Base-by-base conservation (phyloP, 2,113 vertebrate genomes). In the Microtus oregoni region DNA sequence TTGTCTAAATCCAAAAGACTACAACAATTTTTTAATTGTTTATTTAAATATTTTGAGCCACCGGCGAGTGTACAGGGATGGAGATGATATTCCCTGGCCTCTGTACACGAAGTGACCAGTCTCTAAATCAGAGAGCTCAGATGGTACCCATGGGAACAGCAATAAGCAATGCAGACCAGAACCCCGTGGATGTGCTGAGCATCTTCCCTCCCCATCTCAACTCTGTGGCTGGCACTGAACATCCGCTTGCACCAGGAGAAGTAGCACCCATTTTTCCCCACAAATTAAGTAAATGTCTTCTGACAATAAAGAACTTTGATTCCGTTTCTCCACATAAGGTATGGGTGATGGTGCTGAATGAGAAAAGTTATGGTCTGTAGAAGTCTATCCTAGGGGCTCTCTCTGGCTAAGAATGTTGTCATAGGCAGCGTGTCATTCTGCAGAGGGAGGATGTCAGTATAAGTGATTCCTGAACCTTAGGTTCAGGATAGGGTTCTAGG, bases 201-300 rank as follows among this genome's bases (percentile, higher is more conserved):
- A 70, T 15, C 26, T 26, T 76, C 5, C 38, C 38, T 70, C 4
- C 65, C 24, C 67, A 61, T 15, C 55, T 89, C 5, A 4, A 75
- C 76, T 13, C 70, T 0, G 2, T 50, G 2, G 44, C 72, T 81
- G 44, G 58, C 38, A 44, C 32, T 35, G 26, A 38, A 11, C 38
- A 13, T 13, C 7, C 12, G 19, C 79, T 17, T 22, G 67, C 28
- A 8, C 5, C 0, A 26, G 14, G 22, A 90, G 32, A 50, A 70
- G 82, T 6, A 0, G 14, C 4, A 1, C 19, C 94, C 24, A 17
- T 20, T 58, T 58, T 20, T 7, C 58, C 19, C 30, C 65, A 52
- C 95, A 89, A 90, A 68, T 92, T 47, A 85, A 88, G 87, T 91
- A 35, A 92, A 9, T 70, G 86, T 63, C 89, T 93, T 97, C 35